Percentiles rank a stretch among this genome's conserved stretches.
Evolutionary conservation across 2,888 invertebrate species (phyloP).

Genomic region (Gastracanthus pulcherrimus): DNA sequence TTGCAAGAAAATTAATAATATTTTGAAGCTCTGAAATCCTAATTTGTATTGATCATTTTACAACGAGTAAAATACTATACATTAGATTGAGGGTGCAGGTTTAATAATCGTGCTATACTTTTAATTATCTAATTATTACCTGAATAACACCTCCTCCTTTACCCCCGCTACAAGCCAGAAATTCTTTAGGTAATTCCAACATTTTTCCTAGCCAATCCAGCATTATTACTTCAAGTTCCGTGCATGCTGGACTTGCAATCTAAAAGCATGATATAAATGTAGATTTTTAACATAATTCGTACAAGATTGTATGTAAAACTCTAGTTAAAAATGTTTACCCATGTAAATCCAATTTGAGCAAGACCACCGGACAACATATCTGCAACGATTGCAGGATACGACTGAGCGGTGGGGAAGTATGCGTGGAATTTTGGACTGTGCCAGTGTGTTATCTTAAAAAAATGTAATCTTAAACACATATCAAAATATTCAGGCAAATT

Average conservation of each 20-base stretch:
- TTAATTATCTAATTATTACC: no score
- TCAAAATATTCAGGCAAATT: no score
- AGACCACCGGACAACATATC: conserved; percentile 97
- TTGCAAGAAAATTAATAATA: no score
- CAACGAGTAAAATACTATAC: background rate
- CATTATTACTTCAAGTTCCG: conserved; percentile 96
- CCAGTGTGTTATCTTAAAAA: conserved; percentile 91
- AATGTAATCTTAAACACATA: no score
- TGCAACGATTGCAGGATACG: conserved; percentile 95
- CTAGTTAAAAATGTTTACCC: conserved; percentile 82
- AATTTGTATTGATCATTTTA: no score
- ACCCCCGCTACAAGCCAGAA: conserved; percentile 88
- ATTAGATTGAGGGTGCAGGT: no score
- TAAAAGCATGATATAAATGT: conserved; percentile 74
- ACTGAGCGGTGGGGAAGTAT: conserved; percentile 96
- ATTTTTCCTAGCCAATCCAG: conserved; percentile 97
- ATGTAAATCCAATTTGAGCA: conserved; percentile 97
- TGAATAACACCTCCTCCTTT: conserved; percentile 92
- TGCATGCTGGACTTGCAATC: conserved; percentile 97
- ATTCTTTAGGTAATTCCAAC: conserved; percentile 90
- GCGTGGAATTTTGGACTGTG: conserved; percentile 97
- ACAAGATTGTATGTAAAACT: background rate
- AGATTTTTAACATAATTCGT: conserved; percentile 28
- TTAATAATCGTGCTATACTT: no score
- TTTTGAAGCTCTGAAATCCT: no score